Conservation (phyloP, 1,140 invertebrate species). For the Gryon sp. region DNA sequence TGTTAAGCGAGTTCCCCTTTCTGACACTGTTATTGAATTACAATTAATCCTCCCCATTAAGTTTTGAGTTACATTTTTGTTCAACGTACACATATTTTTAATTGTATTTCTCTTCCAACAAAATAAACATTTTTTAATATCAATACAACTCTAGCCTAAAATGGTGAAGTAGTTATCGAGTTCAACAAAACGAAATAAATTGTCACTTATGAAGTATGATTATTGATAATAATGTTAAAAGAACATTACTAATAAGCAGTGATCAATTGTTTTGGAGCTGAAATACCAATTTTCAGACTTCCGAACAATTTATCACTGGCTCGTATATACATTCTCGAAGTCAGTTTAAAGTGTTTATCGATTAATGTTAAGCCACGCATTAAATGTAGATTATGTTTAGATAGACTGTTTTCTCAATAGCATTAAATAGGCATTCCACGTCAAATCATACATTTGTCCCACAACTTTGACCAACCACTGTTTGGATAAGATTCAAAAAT, state of each 20-base stretch:
- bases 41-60: no score
- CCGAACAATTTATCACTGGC: slow-evolving; percentile 24
- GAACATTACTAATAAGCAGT: no score
- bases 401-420: slow-evolving; percentile 26
- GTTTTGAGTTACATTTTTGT: no score
- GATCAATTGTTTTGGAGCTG: slow-evolving; percentile 6
- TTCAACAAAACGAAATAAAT: no score
- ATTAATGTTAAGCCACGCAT: slow-evolving; percentile 43
- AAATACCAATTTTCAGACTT: slow-evolving; percentile 26
- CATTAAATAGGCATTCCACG: slow-evolving; percentile 41
- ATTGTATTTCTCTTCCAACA: no score
- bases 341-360: slow-evolving; percentile 54
- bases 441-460: slow-evolving; percentile 26
- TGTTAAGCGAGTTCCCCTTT: no score
- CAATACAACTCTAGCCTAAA: no score
- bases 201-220: no score
- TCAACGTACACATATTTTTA: no score
- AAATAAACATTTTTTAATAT: no score
- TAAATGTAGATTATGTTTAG: slow-evolving; percentile 48
- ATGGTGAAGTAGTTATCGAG: no score
- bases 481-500: slow-evolving; percentile 33
- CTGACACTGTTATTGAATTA: slow-evolving; percentile 18
- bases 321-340: slow-evolving; percentile 13
- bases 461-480: slow-evolving; percentile 18
- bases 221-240: no score